Conservation (phyloP, 2,888 invertebrate species). For the Hedya salicella region DNA sequence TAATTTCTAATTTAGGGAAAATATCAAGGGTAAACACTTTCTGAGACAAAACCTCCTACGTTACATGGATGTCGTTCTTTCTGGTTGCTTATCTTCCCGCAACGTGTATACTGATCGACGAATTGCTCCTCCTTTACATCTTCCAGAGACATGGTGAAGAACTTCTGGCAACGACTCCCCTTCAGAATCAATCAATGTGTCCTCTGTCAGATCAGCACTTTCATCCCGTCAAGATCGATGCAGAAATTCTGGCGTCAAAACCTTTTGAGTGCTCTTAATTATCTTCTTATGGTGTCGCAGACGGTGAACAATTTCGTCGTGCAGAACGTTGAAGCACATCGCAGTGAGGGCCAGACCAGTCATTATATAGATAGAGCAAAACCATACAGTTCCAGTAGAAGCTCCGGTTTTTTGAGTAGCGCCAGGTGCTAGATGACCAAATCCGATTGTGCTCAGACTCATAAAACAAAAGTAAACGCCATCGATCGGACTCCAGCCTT, state of each 20-base stretch:
- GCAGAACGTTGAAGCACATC: slow-evolving; percentile 95
- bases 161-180: slow-evolving; percentile 79
- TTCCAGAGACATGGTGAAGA: slow-evolving; percentile 74
- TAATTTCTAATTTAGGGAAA: slow-evolving; percentile 28
- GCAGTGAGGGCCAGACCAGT: slow-evolving; percentile 95
- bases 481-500: slow-evolving; percentile 96
- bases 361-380: slow-evolving; percentile 95
- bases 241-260: slow-evolving; percentile 74
- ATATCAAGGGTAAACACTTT: slow-evolving; percentile 31
- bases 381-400: slow-evolving; percentile 91
- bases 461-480: slow-evolving; percentile 98
- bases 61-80: slow-evolving; percentile 73
- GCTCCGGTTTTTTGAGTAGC: slow-evolving; percentile 79
- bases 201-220: slow-evolving; percentile 74
- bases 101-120: slow-evolving; percentile 74
- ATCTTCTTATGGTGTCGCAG: slow-evolving; percentile 86
- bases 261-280: slow-evolving; percentile 71
- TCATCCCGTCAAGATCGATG: slow-evolving; percentile 82
- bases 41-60: slow-evolving; percentile 27
- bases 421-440: slow-evolving; percentile 94
- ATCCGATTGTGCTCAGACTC: slow-evolving; percentile 96
- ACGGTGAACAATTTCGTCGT: slow-evolving; percentile 94
- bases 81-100: slow-evolving; percentile 71
- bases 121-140: slow-evolving; percentile 71
- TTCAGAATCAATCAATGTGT: slow-evolving; percentile 74